Evolutionary conservation across 2,888 invertebrate species (phyloP).

Genomic region (Macroteleia sp.): DNA sequence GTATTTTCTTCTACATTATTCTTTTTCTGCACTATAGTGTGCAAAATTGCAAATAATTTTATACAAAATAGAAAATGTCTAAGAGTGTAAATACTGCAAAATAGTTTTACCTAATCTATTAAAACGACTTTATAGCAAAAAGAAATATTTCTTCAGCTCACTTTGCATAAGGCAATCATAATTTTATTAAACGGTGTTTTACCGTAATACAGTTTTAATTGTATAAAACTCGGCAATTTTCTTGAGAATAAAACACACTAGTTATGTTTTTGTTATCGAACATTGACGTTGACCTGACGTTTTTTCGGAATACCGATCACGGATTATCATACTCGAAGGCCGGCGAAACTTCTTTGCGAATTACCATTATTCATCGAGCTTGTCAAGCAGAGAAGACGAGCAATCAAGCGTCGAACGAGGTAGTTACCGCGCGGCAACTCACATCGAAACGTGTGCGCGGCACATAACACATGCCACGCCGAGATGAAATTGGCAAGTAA

Average conservation of each 20-base stretch:
- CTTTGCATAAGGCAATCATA: too few relatives aligned
- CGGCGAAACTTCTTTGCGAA: conserved; percentile 48
- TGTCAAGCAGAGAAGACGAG: conserved; percentile 53
- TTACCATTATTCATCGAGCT: conserved; percentile 61
- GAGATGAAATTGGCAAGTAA: conserved; percentile 64
- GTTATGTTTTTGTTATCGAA: conserved; percentile 31
- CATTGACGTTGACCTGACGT: conserved; percentile 34
- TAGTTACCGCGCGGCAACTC: conserved; percentile 51
- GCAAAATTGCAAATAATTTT: too few relatives aligned
- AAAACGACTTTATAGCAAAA: too few relatives aligned
- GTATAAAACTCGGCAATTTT: too few relatives aligned
- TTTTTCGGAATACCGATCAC: conserved; percentile 35
- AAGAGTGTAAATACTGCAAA: too few relatives aligned
- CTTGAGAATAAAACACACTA: conserved; percentile 2
- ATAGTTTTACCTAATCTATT: too few relatives aligned
- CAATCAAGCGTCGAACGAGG: conserved; percentile 60
- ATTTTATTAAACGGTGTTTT: too few relatives aligned
- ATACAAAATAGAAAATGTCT: too few relatives aligned
- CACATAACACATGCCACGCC: conserved; percentile 45
- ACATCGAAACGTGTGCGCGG: conserved; percentile 39
- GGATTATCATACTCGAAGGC: conserved; percentile 48
- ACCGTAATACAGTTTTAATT: too few relatives aligned
- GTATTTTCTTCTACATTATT: too few relatives aligned
- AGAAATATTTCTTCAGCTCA: too few relatives aligned
- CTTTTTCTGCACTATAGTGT: too few relatives aligned